Percentiles rank a stretch among this genome's conserved stretches.
These are phyloP conservation scores for Microcebus lehilahytsara DNA, from an alignment of 2,113 vertebrate genomes.

Conservation along the genomic window DNA sequence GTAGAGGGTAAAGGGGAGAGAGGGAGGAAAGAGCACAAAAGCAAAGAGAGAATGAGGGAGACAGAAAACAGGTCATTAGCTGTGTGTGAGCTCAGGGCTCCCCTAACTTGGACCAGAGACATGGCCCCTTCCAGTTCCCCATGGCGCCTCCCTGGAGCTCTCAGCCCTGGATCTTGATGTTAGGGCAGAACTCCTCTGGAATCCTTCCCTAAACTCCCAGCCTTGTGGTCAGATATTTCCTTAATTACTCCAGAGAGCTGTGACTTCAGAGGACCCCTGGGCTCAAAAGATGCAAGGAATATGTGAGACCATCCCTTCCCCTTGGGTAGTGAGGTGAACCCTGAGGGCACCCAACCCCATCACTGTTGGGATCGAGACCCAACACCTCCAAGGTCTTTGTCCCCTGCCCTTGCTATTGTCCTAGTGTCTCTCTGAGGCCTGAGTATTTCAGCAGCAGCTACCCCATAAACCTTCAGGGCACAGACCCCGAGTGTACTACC, in stretches of 20 bases:
- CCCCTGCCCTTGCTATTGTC: background rate
- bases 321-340: background rate
- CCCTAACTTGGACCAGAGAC: background rate
- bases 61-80: background rate
- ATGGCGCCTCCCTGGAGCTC: background rate
- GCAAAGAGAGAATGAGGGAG: background rate
- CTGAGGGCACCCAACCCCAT: background rate
- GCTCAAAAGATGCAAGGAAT: background rate
- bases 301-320: background rate
- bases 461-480: background rate
- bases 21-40: background rate
- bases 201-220: background rate
- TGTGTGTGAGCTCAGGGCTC: background rate
- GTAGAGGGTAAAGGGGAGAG: accelerated
- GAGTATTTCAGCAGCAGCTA: background rate
- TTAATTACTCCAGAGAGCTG: background rate
- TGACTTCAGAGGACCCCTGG: background rate
- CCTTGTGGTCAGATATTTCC: background rate
- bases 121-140: background rate
- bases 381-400: background rate
- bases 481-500: background rate
- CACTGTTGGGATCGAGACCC: background rate
- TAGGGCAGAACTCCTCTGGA: background rate
- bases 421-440: background rate
- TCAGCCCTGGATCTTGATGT: background rate